phyloP scores from a whole-genome alignment of 2,113 vertebrate species.

The Cephalopterus ornatus region DNA sequence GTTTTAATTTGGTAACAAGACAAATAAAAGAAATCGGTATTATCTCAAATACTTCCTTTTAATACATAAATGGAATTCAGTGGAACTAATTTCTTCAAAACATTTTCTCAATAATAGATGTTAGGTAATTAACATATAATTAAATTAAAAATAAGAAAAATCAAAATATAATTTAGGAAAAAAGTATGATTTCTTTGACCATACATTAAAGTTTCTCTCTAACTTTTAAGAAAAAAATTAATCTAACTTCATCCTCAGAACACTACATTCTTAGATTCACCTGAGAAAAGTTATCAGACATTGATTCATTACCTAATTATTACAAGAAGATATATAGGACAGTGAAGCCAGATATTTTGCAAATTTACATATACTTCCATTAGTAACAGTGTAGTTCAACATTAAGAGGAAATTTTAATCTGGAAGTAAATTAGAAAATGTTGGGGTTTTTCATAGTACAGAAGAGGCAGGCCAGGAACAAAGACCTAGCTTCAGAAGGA shows the following conservation, averaged over 20 bases:
- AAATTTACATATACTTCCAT: background rate
- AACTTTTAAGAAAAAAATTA: background rate
- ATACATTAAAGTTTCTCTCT: background rate
- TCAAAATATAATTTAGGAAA: background rate
- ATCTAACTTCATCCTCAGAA: background rate
- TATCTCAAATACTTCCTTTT: background rate
- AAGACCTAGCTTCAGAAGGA: background rate
- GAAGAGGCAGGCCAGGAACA: background rate
- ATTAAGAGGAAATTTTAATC: background rate
- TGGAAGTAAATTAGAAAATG: background rate
- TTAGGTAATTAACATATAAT: background rate
- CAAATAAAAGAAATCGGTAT: background rate
- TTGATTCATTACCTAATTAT: background rate
- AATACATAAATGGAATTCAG: background rate
- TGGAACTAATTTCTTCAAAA: background rate
- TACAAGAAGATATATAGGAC: background rate
- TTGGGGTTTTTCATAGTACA: rapidly evolving
- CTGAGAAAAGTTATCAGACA: background rate
- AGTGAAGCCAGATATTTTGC: background rate
- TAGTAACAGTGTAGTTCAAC: background rate
- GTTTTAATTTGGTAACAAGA: background rate
- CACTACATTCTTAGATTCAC: background rate
- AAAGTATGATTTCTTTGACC: background rate
- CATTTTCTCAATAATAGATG: background rate
- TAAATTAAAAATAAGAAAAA: background rate